Evolutionary conservation across 2,888 invertebrate species (phyloP), one percentile per base, ranked within the genome.

Genomic region (Drosophila lacicola): DNA sequence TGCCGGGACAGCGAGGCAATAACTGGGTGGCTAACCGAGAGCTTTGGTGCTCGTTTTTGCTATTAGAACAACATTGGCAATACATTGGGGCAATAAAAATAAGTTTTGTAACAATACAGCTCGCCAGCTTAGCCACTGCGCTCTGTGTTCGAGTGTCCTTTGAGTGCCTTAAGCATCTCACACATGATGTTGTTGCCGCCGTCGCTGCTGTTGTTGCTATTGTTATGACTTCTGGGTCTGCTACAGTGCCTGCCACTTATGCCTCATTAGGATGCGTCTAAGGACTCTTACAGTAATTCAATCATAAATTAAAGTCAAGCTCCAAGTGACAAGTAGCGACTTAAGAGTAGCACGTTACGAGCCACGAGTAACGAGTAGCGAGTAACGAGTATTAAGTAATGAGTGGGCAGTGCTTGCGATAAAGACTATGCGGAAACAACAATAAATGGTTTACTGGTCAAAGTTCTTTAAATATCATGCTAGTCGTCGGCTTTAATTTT

Each of bases 211-310:
- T 17, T 53, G 41, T 55, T 51, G 49, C 39, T 67, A 66, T 56
- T 71, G 66, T 85, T 84, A 78, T 89, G 84, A 74, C 81, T 84
- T 78, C 41, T 87, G 68, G 68, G 50, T 47, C 33, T 73, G 82
- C 46, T 77, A 58, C 74, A 69, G 66, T 82, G 80, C 79, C 85
- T 89, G 86, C 73, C 83, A 89, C 90, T 89, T 83, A 88, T 86
- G 90, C 86, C 80, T 89, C 83, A 83, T 83, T 89, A 89, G 83
- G 73, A 89, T 89, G 88, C 90, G 86, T 79, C 83, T 85, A 76
- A 73, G 90, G 85, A 79, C 90, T 82, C 68, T 75, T 82, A 86
- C 80, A 88, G 66, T 77, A 60, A 73, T 70, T 72, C 64, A 72
- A 81, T 78, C 80, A 78, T 80, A 78, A 78, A 78, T 78, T 67